phyloP scores from a whole-genome alignment of 92 coral and sea anemone species.

The Porites evermanni region DNA sequence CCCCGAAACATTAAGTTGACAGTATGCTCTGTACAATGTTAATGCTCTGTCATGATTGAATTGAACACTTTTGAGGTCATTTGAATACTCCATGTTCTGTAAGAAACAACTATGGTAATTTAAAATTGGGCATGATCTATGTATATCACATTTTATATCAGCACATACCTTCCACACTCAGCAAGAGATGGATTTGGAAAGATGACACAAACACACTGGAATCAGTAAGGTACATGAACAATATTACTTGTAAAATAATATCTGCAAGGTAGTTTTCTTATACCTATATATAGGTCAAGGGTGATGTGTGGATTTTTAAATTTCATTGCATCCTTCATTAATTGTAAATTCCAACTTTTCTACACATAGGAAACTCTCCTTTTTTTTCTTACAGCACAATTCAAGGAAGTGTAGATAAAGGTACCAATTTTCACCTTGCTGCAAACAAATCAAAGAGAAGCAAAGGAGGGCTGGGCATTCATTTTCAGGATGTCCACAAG shows the following conservation, averaged over 20 bases:
- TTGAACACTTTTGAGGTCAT: no score
- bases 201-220: slow-evolving; percentile 96
- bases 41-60: no score
- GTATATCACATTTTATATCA: neutral
- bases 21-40: no score
- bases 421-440: slow-evolving; percentile 68
- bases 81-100: no score
- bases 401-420: slow-evolving; percentile 76
- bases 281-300: no score
- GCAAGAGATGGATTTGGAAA: slow-evolving; percentile 95
- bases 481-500: slow-evolving; percentile 84
- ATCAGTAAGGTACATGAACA: slow-evolving; percentile 71
- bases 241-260: neutral
- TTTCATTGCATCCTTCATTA: no score
- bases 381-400: slow-evolving; percentile 53
- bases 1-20: no score
- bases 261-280: neutral
- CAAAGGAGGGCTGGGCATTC: slow-evolving; percentile 80
- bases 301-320: no score
- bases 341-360: no score
- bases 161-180: slow-evolving; percentile 44
- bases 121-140: no score
- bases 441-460: slow-evolving; percentile 71
- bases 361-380: neutral
- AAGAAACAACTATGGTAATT: no score